A percentile compares a stretch with the other conserved stretches of the same genome.
phyloP scores from a whole-genome alignment of 2,888 invertebrate species.

The Xanthia togata region DNA sequence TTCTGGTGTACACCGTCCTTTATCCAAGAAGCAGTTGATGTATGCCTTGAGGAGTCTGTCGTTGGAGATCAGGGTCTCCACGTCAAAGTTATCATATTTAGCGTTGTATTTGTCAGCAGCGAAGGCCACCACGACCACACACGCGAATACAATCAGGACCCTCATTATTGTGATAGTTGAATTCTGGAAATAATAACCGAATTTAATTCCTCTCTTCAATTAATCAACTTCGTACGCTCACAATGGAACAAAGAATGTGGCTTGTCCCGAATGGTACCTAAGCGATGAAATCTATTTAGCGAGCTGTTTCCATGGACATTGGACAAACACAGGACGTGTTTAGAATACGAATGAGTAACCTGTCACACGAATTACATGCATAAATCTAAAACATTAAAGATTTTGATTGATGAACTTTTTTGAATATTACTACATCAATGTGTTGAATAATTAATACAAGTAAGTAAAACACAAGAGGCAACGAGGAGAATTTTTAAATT shows the following conservation, averaged over 20 bases:
- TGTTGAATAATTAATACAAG: background rate
- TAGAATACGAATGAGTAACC: constrained; percentile 74
- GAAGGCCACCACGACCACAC: constrained; percentile 78
- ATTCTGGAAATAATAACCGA: constrained; percentile 71
- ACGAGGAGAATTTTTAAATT: constrained; percentile 3
- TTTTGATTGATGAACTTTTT: constrained; percentile 16
- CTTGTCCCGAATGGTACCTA: constrained; percentile 70
- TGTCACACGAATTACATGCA: constrained; percentile 45
- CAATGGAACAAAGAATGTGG: constrained; percentile 68
- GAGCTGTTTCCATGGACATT: constrained; percentile 74
- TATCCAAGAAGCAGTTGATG: constrained; percentile 93
- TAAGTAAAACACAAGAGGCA: background rate
- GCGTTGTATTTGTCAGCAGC: constrained; percentile 91
- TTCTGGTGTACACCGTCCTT: constrained; percentile 93
- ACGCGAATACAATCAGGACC: constrained; percentile 78
- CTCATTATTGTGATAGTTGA: constrained; percentile 81
- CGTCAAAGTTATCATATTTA: constrained; percentile 93
- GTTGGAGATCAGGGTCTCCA: constrained; percentile 92
- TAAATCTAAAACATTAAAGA: constrained; percentile 37
- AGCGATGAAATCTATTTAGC: constrained; percentile 72
- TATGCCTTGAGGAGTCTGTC: constrained; percentile 93
- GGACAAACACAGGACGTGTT: constrained; percentile 70
- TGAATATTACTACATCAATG: constrained; percentile 25
- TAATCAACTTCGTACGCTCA: constrained; percentile 65
- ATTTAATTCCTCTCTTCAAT: constrained; percentile 57